Evolutionary conservation across 2,113 vertebrate genomes (phyloP), one percentile per base, ranked within the genome.

Genomic region (Nothocercus julius): DNA sequence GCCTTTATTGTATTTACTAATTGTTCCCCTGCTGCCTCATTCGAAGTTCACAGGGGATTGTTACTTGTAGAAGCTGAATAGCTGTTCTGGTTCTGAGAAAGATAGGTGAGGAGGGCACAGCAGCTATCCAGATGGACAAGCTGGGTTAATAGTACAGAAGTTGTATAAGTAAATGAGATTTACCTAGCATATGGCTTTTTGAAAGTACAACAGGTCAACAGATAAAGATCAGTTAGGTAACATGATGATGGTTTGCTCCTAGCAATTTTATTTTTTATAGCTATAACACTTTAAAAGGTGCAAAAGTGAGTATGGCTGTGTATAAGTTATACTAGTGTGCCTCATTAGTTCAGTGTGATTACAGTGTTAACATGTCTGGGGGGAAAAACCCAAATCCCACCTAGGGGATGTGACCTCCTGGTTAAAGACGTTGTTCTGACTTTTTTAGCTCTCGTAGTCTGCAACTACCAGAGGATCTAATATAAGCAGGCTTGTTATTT

Each of bases 181-280:
- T 89, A 15, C 36, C 74, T 79, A 49, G 16, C 45, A 7, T 59
- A 45, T 5, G 30, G 24, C 14, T 93, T 68, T 56, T 61, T 86
- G 54, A 89, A 76, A 58, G 40, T 78, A 85, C 67, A 93, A 87
- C 78, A 95, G 67, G 84, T 92, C 78, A 87, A 8, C 36, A 56
- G 36, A 67, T 74, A 74, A 89, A 83, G 66, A 91, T 76, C 15
- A 51, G 19, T 19, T 82, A 51, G 38, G 66, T 86, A 87, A 74
- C 27, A 27, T 54, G 34, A 69, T 64, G 38, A 11, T 69, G 40
- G n/a, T 76, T 49, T 79, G 38, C 15, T 84, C 28, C 61, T 64
- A 87, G 44, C 6, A 59, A 20, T 53, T 68, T 85, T 15, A 11
- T 49, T 49, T 49, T 49, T 49, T 49, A 49, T 49, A 49, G 49